A percentile compares a stretch with the other conserved stretches of the same genome.
Evolutionary conservation across 2,888 invertebrate species (phyloP).

Genomic region (Uloborus plumipes): DNA sequence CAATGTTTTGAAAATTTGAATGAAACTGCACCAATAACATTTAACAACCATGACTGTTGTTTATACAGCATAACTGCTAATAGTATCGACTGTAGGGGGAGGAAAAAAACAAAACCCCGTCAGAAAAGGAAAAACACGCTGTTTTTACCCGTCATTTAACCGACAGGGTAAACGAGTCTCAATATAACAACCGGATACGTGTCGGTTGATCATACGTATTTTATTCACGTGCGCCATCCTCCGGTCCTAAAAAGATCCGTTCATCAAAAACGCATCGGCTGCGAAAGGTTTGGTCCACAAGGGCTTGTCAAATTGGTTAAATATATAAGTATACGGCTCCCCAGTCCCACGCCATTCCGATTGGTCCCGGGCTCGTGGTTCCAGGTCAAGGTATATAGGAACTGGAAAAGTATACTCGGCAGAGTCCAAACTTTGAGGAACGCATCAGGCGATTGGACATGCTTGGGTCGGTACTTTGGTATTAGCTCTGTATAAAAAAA

Average conservation of each 20-base stretch:
- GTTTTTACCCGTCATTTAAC: slow-evolving; percentile 7
- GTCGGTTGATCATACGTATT: slow-evolving; percentile 18
- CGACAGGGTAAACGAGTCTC: slow-evolving; percentile 18
- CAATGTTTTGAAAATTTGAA: too few relatives aligned
- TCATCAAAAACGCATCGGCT: too few relatives aligned
- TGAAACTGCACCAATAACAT: too few relatives aligned
- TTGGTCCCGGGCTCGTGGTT: slow-evolving; percentile 27
- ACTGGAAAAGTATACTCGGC: slow-evolving; percentile 18
- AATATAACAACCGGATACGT: slow-evolving; percentile 34
- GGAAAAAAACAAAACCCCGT: background rate
- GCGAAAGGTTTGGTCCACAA: slow-evolving; percentile 8
- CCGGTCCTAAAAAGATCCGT: too few relatives aligned
- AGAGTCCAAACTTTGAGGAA: slow-evolving; percentile 39
- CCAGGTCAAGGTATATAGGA: slow-evolving; percentile 51
- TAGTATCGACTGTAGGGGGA: background rate
- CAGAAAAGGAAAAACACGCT: background rate
- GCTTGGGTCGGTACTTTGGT: slow-evolving; percentile 26
- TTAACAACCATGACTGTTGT: too few relatives aligned
- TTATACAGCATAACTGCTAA: too few relatives aligned
- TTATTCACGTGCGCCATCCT: slow-evolving; percentile 28
- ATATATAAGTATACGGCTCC: slow-evolving; percentile 48
- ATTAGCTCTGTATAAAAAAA: slow-evolving; percentile 49
- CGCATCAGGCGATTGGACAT: slow-evolving; percentile 48
- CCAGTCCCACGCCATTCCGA: slow-evolving; percentile 31
- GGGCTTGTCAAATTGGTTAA: slow-evolving; percentile 46